Base-by-base conservation (phyloP, 2,888 invertebrate genomes). In the Rhagium mordax region DNA sequence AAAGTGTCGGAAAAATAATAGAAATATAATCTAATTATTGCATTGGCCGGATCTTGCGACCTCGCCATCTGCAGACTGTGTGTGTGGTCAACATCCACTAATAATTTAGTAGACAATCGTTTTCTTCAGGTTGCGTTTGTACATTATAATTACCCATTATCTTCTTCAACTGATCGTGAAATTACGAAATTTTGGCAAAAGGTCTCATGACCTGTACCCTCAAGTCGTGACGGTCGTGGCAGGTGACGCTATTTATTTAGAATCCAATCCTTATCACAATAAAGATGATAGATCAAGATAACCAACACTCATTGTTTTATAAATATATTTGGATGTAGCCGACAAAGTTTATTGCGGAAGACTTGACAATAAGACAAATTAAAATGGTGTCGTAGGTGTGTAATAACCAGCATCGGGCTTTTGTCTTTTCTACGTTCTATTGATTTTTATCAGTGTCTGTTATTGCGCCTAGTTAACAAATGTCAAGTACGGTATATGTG, bases 111-210 rank as follows among this genome's bases (percentile, higher is more conserved):
- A 13, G 15, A 33, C 59, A 29, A 59, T 59, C 33, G 59, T 59
- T 59, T 59, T 7, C 59, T 33, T n/a, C 27, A 59, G 15, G 16
- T 33, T 59, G 29, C 27, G 59, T 59, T 33, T 59, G 59, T 24
- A 10, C 59, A 33, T 59, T 18, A 16, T 59, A 59, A 59, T 59
- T 29, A 29, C 47, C 24, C 27, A 61, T 61, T 61, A 61, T 61
- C 61, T 61, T 20, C 21, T 61, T 48, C 47, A 61, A 47, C 13
- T 41, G 61, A 61, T 61, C 61, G 61, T 61, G 61, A 61, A 61
- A 61, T 61, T 61, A 47, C 47, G 61, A 61, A 47, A 61, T 61
- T 61, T 61, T 47, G 61, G 61, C 29, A 27, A 59, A 33, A 59
- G 29, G 59, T 33, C 59, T 59, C 59, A 59, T 59, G 59, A 33